Percentiles rank a stretch among this genome's conserved stretches.
These are phyloP conservation scores for Corythornis cristatus DNA, from an alignment of 2,113 vertebrate species.

Conservation along the genomic window DNA sequence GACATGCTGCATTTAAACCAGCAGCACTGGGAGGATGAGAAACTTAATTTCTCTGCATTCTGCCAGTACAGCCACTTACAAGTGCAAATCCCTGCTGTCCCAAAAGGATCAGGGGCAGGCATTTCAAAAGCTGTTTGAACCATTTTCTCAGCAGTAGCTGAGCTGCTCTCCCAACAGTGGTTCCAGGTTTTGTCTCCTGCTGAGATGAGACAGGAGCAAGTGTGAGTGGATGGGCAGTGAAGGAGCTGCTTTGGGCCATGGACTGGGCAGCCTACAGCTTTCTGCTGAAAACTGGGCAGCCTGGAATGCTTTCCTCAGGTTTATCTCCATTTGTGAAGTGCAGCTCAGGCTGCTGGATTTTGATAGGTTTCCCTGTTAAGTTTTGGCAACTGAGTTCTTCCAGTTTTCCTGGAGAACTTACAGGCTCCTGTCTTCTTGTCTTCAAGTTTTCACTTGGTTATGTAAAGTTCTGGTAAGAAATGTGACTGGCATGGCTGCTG, in stretches of 20 bases:
- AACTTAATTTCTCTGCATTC: neutral
- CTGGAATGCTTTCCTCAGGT: neutral
- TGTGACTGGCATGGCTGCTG: neutral
- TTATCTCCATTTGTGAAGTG: neutral
- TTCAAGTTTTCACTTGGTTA: neutral
- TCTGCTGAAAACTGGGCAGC: neutral
- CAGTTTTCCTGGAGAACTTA: neutral
- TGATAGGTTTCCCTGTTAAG: neutral
- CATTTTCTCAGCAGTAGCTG: neutral
- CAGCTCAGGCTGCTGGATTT: neutral
- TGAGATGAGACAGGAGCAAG: neutral
- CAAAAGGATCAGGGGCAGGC: neutral
- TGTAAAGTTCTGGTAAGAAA: neutral
- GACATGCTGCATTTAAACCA: neutral
- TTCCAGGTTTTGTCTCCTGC: neutral
- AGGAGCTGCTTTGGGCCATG: neutral
- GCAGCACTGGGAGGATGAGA: neutral
- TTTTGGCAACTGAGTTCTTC: neutral
- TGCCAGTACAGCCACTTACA: neutral
- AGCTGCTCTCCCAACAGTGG: fast-evolving
- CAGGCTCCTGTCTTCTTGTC: neutral
- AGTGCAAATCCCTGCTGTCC: neutral
- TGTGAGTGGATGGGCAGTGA: neutral
- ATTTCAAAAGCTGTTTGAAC: neutral
- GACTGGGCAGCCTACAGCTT: neutral